Percentiles rank a stretch among this genome's conserved stretches.
Conservation (phyloP, 2,888 invertebrate genomes). For the Margaritifera margaritifera region DNA sequence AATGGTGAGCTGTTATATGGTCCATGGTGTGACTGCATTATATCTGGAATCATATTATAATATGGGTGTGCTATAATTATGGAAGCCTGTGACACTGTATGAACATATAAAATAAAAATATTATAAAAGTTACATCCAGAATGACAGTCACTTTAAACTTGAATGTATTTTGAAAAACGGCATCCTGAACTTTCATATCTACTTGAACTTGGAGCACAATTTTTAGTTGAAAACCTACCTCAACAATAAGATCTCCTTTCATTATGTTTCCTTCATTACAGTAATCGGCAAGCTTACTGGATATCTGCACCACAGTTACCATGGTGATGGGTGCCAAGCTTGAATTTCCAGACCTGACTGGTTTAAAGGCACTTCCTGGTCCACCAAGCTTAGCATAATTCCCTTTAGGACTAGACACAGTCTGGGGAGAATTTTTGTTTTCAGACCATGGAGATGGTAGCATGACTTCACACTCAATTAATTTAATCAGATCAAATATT, state of each 20-base stretch:
- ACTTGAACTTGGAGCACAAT: neutral
- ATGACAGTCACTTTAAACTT: too few relatives aligned
- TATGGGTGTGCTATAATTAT: too few relatives aligned
- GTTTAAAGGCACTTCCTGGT: slow-evolving; percentile 59
- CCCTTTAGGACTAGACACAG: slow-evolving; percentile 42
- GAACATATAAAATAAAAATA: too few relatives aligned
- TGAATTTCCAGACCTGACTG: slow-evolving; percentile 30
- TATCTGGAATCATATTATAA: too few relatives aligned
- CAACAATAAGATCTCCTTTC: slow-evolving; percentile 56
- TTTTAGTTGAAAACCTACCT: slow-evolving; percentile 40
- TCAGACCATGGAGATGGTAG: slow-evolving; percentile 32
- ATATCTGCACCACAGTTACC: slow-evolving; percentile 40
- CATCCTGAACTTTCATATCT: too few relatives aligned
- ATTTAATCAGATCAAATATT: slow-evolving; percentile 33
- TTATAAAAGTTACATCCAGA: too few relatives aligned
- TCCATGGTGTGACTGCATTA: too few relatives aligned
- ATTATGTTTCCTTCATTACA: slow-evolving; percentile 36
- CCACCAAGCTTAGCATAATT: slow-evolving; percentile 51
- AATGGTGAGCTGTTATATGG: too few relatives aligned
- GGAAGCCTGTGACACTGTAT: too few relatives aligned
- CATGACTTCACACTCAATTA: slow-evolving; percentile 42
- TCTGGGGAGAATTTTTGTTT: slow-evolving; percentile 12
- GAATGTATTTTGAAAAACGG: too few relatives aligned
- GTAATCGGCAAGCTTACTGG: slow-evolving; percentile 22
- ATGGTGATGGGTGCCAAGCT: slow-evolving; percentile 28